phyloP scores from a whole-genome alignment of 1,140 invertebrate species.

The Plectrocnemia conspersa region DNA sequence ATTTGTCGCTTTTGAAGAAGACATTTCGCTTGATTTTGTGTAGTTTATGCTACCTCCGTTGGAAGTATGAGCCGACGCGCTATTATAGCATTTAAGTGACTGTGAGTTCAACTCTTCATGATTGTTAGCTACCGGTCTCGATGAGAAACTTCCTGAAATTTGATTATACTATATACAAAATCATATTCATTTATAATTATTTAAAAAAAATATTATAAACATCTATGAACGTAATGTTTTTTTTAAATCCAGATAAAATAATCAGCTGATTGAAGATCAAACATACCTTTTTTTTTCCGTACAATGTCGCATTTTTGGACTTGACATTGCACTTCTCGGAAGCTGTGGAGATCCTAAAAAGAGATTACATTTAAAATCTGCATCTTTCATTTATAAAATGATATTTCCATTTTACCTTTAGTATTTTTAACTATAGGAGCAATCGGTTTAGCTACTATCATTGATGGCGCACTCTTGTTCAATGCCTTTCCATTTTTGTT shows the following conservation, averaged over 20 bases:
- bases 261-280: slow-evolving; percentile 12
- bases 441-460: slow-evolving; percentile 14
- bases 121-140: slow-evolving; percentile 24
- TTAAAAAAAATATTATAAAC: slow-evolving; percentile 1
- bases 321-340: slow-evolving; percentile 48
- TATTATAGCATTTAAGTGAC: slow-evolving; percentile 22
- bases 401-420: slow-evolving; percentile 21
- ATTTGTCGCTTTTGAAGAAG: slow-evolving; percentile 11
- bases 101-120: slow-evolving; percentile 22
- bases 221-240: neutral
- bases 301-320: slow-evolving; percentile 47
- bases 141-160: slow-evolving; percentile 32
- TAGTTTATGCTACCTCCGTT: no score
- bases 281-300: slow-evolving; percentile 45
- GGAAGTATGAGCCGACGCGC: no score
- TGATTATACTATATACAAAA: no score
- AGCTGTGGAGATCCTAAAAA: slow-evolving; percentile 48
- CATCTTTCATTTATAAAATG: neutral
- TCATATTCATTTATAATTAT: no score
- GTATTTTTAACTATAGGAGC: slow-evolving; percentile 22
- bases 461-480: no score
- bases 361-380: no score
- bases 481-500: no score
- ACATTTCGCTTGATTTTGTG: slow-evolving; percentile 3
- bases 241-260: neutral